Percentiles rank a stretch among this genome's conserved stretches.
Evolutionary conservation across 2,888 invertebrate genomes (phyloP).

Genomic region (Thelaira solivaga): DNA sequence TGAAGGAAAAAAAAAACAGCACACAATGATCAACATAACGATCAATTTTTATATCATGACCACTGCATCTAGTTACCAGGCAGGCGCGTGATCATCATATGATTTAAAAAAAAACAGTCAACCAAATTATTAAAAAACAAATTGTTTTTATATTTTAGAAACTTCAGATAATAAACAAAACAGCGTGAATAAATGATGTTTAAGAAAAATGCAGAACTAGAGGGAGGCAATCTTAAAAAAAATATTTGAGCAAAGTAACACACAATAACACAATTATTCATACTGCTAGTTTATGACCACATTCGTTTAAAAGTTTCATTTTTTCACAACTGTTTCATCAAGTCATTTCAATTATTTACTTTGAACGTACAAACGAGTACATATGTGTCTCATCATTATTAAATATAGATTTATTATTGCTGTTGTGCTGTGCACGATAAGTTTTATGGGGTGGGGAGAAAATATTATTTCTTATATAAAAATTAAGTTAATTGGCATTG

Average conservation of each 20-base stretch:
- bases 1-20: neutral
- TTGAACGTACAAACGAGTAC: neutral
- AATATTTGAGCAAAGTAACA: neutral
- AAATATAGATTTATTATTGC: neutral
- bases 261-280: neutral
- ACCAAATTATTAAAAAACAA: constrained; percentile 17
- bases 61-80: constrained; percentile 38
- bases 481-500: too few species aligned
- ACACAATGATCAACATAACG: neutral
- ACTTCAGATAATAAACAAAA: neutral
- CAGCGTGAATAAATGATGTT: too few species aligned
- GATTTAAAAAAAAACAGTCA: constrained; percentile 34
- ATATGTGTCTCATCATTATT: neutral
- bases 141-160: constrained; percentile 14
- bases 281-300: neutral
- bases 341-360: neutral
- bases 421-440: too few species aligned
- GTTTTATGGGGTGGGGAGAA: too few species aligned
- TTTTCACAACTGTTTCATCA: neutral
- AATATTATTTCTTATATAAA: too few species aligned
- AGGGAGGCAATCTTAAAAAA: neutral
- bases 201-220: neutral
- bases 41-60: constrained; percentile 23
- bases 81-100: constrained; percentile 60
- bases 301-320: neutral